phyloP scores from a whole-genome alignment of 2,888 invertebrate genomes.

The Habrosyne pyritoides region DNA sequence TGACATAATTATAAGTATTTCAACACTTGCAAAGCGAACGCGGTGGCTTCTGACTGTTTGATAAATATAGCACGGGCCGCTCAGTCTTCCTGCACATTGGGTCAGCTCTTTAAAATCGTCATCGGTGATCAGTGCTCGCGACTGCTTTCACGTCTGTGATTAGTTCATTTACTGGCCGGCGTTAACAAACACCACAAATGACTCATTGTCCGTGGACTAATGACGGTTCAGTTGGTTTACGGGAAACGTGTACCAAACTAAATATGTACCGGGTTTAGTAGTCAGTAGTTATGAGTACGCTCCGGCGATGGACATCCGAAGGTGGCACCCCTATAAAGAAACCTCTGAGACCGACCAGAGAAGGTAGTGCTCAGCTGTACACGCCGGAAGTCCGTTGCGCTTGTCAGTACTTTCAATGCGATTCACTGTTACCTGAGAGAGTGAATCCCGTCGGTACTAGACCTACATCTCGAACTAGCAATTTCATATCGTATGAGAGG shows the following conservation, averaged over 20 bases:
- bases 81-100: constrained; percentile 76
- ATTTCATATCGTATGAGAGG: constrained; percentile 70
- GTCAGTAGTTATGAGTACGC: constrained; percentile 73
- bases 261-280: constrained; percentile 60
- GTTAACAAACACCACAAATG: constrained; percentile 68
- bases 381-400: constrained; percentile 93
- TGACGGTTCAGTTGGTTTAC: constrained; percentile 44
- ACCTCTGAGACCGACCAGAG: constrained; percentile 87
- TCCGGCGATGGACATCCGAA: constrained; percentile 87
- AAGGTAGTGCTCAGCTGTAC: constrained; percentile 87
- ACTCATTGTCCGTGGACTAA: constrained; percentile 52
- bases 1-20: constrained; percentile 71
- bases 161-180: constrained; percentile 72
- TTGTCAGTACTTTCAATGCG: constrained; percentile 93
- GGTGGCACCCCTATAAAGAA: constrained; percentile 85
- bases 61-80: constrained; percentile 76
- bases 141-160: constrained; percentile 76
- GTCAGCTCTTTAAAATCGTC: constrained; percentile 81
- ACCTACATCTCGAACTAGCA: constrained; percentile 85
- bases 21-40: constrained; percentile 77
- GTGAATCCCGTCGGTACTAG: constrained; percentile 87
- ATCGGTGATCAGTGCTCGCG: constrained; percentile 80
- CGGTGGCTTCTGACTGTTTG: constrained; percentile 73
- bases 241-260: constrained; percentile 36
- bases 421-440: constrained; percentile 90